Conservation (phyloP, 2,797 vertebrate species). For the Pangasius mekongensis region DNA sequence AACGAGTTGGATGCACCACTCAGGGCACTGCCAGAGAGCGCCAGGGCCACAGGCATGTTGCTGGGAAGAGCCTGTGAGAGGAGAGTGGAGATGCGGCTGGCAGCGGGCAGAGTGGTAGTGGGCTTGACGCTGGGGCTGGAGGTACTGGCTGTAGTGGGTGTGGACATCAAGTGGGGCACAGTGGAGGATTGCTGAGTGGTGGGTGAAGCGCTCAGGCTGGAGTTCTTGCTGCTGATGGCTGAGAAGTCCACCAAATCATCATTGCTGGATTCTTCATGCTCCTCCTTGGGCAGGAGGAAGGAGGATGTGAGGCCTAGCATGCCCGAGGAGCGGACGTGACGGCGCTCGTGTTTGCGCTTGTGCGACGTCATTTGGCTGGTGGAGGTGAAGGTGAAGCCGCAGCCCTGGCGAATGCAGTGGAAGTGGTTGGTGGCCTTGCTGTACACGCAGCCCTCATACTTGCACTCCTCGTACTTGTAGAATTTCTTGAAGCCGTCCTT, state of each 20-base stretch:
- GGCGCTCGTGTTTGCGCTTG: conserved; percentile 96
- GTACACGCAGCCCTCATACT: conserved; percentile 98
- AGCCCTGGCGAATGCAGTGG: conserved; percentile 97
- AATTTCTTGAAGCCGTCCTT: conserved; percentile 99
- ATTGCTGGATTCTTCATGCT: conserved; percentile 96
- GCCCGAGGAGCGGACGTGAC: conserved; percentile 91
- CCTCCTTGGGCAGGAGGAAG: conserved; percentile 89
- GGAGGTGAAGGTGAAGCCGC: conserved; percentile 99
- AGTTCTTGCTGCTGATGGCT: conserved; percentile 97
- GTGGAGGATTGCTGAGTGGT: conserved; percentile 92
- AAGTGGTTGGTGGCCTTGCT: conserved; percentile 99
- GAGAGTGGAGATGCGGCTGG: conserved; percentile 86
- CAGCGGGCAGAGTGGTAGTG: conserved; percentile 76
- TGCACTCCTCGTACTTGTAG: conserved; percentile 99
- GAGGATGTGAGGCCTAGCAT: conserved; percentile 86
- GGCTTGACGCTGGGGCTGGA: conserved; percentile 76
- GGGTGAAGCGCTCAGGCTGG: conserved; percentile 98
- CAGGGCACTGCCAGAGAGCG: conserved; percentile 86
- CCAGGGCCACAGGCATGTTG: conserved; percentile 90
- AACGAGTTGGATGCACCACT: conserved; percentile 81
- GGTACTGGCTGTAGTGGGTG: conserved; percentile 74
- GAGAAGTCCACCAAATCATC: conserved; percentile 99
- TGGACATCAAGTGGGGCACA: conserved; percentile 80
- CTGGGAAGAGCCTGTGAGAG: conserved; percentile 92
- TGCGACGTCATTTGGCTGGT: conserved; percentile 99